Conservation (phyloP, 2,888 invertebrate species). For the Apamea anceps region DNA sequence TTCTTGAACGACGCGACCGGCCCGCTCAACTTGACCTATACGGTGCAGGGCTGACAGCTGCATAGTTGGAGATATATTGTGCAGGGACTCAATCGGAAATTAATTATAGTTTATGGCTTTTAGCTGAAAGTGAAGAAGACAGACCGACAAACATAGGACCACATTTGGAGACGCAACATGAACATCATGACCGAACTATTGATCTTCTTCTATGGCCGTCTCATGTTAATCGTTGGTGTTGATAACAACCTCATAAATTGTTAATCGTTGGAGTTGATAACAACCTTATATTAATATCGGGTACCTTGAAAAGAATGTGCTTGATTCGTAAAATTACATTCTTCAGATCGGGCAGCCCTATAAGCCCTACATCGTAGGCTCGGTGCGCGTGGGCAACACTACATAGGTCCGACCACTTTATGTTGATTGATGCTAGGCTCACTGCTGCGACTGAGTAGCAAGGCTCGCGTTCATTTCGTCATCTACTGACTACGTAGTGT, state of each 20-base stretch:
- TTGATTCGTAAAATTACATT: not conserved
- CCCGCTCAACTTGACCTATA: constrained; percentile 83
- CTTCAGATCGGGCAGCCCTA: constrained; percentile 43
- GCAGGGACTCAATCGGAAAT: not conserved
- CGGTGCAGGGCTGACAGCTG: constrained; percentile 69
- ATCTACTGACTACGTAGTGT: constrained; percentile 18
- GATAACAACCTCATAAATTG: not conserved
- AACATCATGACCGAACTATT: not conserved
- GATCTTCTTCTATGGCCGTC: not conserved
- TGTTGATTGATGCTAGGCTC: constrained; percentile 53
- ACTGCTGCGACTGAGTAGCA: constrained; percentile 35
- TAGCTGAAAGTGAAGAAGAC: not conserved
- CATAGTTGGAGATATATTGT: not conserved
- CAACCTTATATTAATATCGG: not conserved
- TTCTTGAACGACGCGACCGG: constrained; percentile 66
- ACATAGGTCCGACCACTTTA: constrained; percentile 54
- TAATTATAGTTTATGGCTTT: not conserved
- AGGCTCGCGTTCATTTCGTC: constrained; percentile 39
- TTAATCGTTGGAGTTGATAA: not conserved
- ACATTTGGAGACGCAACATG: not conserved
- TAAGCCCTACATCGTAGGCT: constrained; percentile 23
- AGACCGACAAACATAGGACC: not conserved
- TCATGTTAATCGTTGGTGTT: not conserved
- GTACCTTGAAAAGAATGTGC: not conserved
- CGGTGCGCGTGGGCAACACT: constrained; percentile 56